Evolutionary conservation across 1,140 invertebrate genomes (phyloP).

Genomic region (Drosophila kepulauana): DNA sequence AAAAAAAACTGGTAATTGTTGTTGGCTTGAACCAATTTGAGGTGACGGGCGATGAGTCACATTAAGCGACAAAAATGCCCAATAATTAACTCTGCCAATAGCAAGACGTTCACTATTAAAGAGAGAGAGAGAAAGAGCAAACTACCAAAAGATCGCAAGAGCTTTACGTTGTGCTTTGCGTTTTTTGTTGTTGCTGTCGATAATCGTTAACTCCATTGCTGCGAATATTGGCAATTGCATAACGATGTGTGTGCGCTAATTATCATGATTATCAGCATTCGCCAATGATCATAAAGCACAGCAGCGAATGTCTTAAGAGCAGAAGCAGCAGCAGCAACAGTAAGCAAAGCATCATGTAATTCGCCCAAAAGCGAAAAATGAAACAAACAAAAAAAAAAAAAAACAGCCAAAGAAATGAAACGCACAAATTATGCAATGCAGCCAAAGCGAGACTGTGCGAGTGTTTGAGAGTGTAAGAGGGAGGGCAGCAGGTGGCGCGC

Average conservation of each 20-base stretch:
- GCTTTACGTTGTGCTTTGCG: background rate
- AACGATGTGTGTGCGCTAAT: slow-evolving; percentile 38
- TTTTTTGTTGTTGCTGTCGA: background rate
- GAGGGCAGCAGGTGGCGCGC: background rate
- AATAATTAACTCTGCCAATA: slow-evolving; percentile 12
- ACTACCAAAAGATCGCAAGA: background rate
- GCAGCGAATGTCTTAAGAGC: slow-evolving; percentile 49
- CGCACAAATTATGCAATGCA: slow-evolving; percentile 56
- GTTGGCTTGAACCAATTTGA: slow-evolving; percentile 18
- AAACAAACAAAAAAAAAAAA: slow-evolving; percentile 27
- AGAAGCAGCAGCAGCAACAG: slow-evolving; percentile 7
- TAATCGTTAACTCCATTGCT: background rate
- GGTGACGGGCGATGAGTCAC: slow-evolving; percentile 21
- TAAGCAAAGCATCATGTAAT: slow-evolving; percentile 68
- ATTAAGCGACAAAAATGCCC: slow-evolving; percentile 6
- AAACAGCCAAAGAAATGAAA: slow-evolving; percentile 48
- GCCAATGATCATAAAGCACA: slow-evolving; percentile 40
- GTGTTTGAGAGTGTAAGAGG: background rate
- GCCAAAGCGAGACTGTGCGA: slow-evolving; percentile 26
- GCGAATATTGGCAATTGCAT: slow-evolving; percentile 24
- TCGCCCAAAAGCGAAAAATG: slow-evolving; percentile 40
- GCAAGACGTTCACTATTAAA: background rate
- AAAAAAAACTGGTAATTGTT: slow-evolving; percentile 1
- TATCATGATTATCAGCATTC: slow-evolving; percentile 43
- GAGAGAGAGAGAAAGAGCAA: background rate